Conservation (phyloP, 2,888 invertebrate genomes). For the Tridacna crocea region DNA sequence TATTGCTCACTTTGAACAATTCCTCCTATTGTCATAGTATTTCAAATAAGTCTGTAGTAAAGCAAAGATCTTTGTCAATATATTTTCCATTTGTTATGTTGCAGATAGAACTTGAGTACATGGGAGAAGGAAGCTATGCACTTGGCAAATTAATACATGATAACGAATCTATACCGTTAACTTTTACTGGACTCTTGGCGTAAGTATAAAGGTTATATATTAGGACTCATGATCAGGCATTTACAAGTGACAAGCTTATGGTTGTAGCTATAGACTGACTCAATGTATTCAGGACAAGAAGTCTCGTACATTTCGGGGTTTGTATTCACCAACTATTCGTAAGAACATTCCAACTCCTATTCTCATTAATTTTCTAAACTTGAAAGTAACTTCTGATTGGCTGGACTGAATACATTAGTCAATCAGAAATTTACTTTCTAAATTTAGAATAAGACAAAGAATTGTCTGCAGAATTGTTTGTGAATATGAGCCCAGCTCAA, state of each 20-base stretch:
- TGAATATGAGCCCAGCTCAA: too few species aligned
- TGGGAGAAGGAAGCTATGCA: conserved; percentile 3
- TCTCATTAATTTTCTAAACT: too few species aligned
- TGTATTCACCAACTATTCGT: too few species aligned
- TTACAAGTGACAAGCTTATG: background rate
- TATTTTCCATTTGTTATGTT: background rate
- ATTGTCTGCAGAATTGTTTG: too few species aligned
- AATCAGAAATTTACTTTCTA: too few species aligned
- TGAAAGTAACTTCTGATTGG: too few species aligned
- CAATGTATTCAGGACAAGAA: background rate
- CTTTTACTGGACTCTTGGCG: background rate
- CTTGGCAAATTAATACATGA: background rate
- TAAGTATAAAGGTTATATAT: background rate
- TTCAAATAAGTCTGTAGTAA: background rate
- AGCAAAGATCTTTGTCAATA: background rate
- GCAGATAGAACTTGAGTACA: background rate
- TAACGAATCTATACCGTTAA: background rate
- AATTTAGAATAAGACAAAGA: too few species aligned
- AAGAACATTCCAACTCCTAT: too few species aligned
- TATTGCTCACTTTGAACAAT: too few species aligned
- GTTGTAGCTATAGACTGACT: background rate
- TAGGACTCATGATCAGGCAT: background rate
- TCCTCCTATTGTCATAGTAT: too few species aligned
- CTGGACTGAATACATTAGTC: too few species aligned
- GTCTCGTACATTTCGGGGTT: background rate